A percentile compares a stretch with the other conserved stretches of the same genome.
phyloP scores from a whole-genome alignment of 2,888 invertebrate species.

The Drosophila nigricruria region DNA sequence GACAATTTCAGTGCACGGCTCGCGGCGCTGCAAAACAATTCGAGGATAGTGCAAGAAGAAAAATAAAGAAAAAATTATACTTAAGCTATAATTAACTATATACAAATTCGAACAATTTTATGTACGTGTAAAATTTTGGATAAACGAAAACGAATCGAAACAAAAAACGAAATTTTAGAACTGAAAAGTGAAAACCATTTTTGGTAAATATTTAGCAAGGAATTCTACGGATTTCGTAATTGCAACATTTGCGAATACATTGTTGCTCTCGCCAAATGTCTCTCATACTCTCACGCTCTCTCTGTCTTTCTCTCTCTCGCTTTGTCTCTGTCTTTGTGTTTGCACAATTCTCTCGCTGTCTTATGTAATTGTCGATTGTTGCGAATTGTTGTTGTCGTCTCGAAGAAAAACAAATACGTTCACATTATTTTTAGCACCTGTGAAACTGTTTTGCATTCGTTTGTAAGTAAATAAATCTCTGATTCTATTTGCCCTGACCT shows the following conservation, averaged over 20 bases:
- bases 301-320: background rate
- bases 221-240: constrained; percentile 62
- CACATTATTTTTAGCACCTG: constrained; percentile 75
- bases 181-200: constrained; percentile 25
- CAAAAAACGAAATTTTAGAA: constrained; percentile 31
- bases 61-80: constrained; percentile 3
- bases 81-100: constrained; percentile 22
- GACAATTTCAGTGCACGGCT: constrained; percentile 78
- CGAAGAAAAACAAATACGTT: constrained; percentile 24
- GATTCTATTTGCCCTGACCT: background rate
- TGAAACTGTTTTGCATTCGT: constrained; percentile 23
- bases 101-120: constrained; percentile 51
- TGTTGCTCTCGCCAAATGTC: constrained; percentile 12
- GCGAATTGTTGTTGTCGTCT: constrained; percentile 42
- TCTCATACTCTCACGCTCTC: constrained; percentile 1
- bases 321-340: constrained; percentile 7
- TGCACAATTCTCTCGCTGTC: constrained; percentile 31
- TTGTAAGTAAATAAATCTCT: constrained; percentile 36
- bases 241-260: constrained; percentile 38
- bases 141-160: constrained; percentile 41
- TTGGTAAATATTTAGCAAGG: constrained; percentile 55
- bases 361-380: constrained; percentile 71
- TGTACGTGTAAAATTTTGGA: constrained; percentile 40
- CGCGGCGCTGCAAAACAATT: constrained; percentile 42
- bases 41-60: constrained; percentile 48